Base-by-base conservation (phyloP, 2,888 invertebrate species). In the Odontothrips loti region DNA sequence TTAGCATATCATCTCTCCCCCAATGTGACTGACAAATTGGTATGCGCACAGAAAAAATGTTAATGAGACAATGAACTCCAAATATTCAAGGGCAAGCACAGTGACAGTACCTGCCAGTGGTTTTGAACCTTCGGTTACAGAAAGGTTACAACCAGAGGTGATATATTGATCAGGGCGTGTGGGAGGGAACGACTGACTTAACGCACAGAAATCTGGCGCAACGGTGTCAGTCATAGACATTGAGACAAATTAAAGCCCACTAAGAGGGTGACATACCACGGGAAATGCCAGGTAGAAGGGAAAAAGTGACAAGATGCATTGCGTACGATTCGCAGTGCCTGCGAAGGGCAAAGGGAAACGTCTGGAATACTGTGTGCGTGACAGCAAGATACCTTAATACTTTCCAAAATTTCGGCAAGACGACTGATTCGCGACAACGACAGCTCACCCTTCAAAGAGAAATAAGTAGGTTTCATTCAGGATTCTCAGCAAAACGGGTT, bases 91-190 rank as follows among this genome's bases (percentile, higher is more conserved):
- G 68, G 0, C 68, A 75, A 75, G 11, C 27, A 12, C 34, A 43
- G 34, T 6, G 34, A 43, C 6, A 43, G 34, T 6, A 43, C 34
- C 34, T 43, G 34, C 34, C 34, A 43, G 34, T 6, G 68, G 12
- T 75, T 75, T 27, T 75, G 68, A 75, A 23, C 68, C 68, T 23
- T 27, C 27, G 0, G 6, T 27, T 27, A 43, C 8, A 12, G 23
- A 12, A 75, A 75, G 68, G 68, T 75, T 75, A 75, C 68, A 75
- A n/a, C 27, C 68, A 75, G 27, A 75, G 68, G 68, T 27, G 68
- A 75, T 75, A 75, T 75, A 75, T 75, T 75, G 68, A 75, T 75
- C 58, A 58, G 58, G 58, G 58, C 15, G 58, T 20, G 58, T 17
- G 58, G 20, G 58, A 58, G 34, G 34, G 34, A 43, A 43, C 34